Evolutionary conservation across 2,113 vertebrate genomes (phyloP).

Genomic region (Butorides virescens): DNA sequence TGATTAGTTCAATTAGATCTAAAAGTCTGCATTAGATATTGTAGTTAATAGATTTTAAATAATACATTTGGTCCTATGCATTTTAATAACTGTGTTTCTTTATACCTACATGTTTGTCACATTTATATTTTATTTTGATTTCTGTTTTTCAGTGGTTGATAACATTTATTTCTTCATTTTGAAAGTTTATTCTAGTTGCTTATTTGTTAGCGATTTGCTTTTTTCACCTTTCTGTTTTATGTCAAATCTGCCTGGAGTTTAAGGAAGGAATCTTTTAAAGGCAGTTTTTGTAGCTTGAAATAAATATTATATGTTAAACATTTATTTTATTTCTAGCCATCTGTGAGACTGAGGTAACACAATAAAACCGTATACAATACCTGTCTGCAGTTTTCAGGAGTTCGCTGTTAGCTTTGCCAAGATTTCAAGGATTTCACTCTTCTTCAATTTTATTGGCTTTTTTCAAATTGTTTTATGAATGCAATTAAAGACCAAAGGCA

Average conservation of each 20-base stretch:
- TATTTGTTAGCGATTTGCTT: not conserved
- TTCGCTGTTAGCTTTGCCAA: not conserved
- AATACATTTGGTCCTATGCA: not conserved
- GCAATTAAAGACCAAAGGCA: not conserved
- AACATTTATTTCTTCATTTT: not conserved
- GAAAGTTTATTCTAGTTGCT: not conserved
- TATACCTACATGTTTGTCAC: not conserved
- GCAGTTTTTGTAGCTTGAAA: not conserved
- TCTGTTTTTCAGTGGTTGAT: not conserved
- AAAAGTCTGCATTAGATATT: not conserved
- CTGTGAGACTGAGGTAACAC: not conserved
- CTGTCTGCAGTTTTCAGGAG: not conserved
- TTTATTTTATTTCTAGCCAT: constrained; percentile 13
- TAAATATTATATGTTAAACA: not conserved
- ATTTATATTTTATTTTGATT: not conserved
- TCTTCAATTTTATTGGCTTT: not conserved
- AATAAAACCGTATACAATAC: not conserved
- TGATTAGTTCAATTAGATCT: not conserved
- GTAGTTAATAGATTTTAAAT: not conserved
- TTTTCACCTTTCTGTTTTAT: not conserved
- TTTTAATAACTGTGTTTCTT: not conserved
- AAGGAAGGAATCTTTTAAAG: not conserved
- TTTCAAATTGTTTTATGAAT: not conserved
- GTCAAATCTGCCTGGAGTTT: not conserved
- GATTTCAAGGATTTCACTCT: not conserved